Evolutionary conservation across 2,113 vertebrate species (phyloP).

Genomic region (Sceloporus tristichus): DNA sequence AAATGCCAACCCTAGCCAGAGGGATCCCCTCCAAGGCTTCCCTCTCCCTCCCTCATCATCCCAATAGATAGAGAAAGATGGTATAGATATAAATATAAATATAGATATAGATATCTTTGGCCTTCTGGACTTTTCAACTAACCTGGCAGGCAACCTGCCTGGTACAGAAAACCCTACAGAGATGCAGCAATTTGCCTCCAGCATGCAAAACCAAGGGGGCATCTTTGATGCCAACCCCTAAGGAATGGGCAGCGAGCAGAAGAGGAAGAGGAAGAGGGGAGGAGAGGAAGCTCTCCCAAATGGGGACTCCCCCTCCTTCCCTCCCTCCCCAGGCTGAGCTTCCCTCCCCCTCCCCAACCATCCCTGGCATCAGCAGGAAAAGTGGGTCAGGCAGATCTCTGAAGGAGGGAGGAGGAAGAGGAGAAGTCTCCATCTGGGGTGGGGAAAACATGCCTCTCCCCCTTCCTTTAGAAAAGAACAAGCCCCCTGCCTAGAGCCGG

Average conservation of each 20-base stretch:
- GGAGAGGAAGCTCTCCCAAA: neutral
- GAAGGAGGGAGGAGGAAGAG: neutral
- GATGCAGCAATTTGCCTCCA: neutral
- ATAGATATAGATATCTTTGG: no score
- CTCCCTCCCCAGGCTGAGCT: neutral
- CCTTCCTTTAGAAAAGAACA: no score
- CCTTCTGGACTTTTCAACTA: slow-evolving; percentile 12
- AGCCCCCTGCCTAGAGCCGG: no score
- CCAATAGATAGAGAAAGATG: no score
- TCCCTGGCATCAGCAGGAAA: neutral
- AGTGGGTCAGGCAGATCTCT: slow-evolving; percentile 7
- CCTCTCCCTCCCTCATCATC: neutral
- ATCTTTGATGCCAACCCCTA: neutral
- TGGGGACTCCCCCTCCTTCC: neutral
- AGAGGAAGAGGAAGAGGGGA: slow-evolving; percentile 20
- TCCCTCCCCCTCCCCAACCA: neutral
- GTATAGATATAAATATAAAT: no score
- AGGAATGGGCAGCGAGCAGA: slow-evolving; percentile 24
- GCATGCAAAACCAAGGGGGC: neutral
- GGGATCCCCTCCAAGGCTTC: slow-evolving; percentile 4
- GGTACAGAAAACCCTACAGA: slow-evolving; percentile 20
- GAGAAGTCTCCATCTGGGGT: neutral
- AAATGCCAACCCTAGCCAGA: slow-evolving; percentile 12
- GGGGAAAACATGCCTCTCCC: no score
- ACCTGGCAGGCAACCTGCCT: slow-evolving; percentile 74